Evolutionary conservation across 35 echinoderm and acorn worm species (phyloP).

Genomic region (Ophioderma brevispina): DNA sequence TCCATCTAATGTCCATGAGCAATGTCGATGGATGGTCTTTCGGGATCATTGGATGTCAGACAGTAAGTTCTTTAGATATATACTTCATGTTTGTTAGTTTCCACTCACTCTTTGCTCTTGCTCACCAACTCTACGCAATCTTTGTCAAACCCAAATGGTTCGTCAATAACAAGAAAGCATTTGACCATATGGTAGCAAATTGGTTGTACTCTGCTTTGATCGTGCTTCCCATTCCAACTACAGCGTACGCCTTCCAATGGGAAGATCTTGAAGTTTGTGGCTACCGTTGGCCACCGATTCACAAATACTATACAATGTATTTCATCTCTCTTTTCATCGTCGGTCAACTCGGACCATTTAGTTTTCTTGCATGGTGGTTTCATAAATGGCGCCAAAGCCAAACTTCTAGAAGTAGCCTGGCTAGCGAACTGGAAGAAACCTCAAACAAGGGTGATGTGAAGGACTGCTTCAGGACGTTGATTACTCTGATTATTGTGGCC

Average conservation of each 20-base stretch:
- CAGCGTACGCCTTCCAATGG: constrained; percentile 12
- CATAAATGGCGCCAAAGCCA: background rate
- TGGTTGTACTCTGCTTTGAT: constrained; percentile 42
- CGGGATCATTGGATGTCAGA: background rate
- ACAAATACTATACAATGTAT: constrained; percentile 57
- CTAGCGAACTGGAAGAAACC: background rate
- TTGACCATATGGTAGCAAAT: constrained; percentile 9
- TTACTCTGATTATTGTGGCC: background rate
- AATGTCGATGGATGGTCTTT: constrained; percentile 29
- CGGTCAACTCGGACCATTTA: background rate
- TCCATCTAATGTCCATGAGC: constrained; percentile 22
- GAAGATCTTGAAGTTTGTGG: constrained; percentile 20
- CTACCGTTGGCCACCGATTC: constrained; percentile 36
- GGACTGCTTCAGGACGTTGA: background rate
- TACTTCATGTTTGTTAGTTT: constrained; percentile 1
- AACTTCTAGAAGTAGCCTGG: background rate
- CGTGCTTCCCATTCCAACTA: constrained; percentile 7
- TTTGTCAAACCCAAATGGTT: background rate
- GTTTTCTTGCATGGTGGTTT: constrained; percentile 6
- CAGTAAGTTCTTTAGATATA: constrained; percentile 22
- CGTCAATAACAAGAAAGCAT: constrained; percentile 5
- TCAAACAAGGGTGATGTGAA: background rate
- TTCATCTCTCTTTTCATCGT: constrained; percentile 39
- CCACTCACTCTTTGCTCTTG: constrained; percentile 34
- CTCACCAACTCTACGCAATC: constrained; percentile 3